phyloP scores from a whole-genome alignment of 2,888 invertebrate species.

The Pomacea canaliculata region DNA sequence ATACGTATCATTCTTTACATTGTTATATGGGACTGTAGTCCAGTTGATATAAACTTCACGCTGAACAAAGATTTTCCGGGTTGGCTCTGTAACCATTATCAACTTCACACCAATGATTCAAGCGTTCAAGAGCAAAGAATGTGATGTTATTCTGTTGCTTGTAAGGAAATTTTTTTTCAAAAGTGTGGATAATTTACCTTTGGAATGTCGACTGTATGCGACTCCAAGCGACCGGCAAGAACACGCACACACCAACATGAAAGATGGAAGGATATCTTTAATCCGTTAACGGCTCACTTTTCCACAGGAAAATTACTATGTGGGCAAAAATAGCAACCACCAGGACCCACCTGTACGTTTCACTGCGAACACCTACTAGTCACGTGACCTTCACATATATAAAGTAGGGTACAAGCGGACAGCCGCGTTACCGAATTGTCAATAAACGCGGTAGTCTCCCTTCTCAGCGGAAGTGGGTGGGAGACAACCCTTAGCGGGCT shows the following conservation, averaged over 20 bases:
- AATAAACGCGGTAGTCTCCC: neutral
- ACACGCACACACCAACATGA: too few relatives aligned
- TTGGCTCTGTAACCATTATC: too few relatives aligned
- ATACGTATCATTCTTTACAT: too few relatives aligned
- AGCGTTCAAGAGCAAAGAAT: neutral
- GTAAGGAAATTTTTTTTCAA: neutral
- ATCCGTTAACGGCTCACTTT: neutral
- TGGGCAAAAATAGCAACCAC: constrained; percentile 4
- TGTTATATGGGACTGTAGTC: too few relatives aligned
- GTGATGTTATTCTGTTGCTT: neutral
- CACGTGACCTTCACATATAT: constrained; percentile 24
- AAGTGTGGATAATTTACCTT: constrained; percentile 9
- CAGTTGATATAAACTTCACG: too few relatives aligned
- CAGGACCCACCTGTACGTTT: constrained; percentile 23
- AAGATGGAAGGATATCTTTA: too few relatives aligned
- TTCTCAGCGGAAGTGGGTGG: too few relatives aligned
- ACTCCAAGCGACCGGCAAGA: neutral
- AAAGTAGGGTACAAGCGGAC: neutral
- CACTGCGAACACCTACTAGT: constrained; percentile 27
- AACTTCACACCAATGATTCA: too few relatives aligned
- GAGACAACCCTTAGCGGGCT: too few relatives aligned
- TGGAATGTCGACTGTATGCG: constrained; percentile 11
- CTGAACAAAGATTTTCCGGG: too few relatives aligned
- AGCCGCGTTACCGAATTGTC: constrained; percentile 2
- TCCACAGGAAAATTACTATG: neutral